Conservation (phyloP, 2,113 vertebrate genomes). For the Equus quagga region DNA sequence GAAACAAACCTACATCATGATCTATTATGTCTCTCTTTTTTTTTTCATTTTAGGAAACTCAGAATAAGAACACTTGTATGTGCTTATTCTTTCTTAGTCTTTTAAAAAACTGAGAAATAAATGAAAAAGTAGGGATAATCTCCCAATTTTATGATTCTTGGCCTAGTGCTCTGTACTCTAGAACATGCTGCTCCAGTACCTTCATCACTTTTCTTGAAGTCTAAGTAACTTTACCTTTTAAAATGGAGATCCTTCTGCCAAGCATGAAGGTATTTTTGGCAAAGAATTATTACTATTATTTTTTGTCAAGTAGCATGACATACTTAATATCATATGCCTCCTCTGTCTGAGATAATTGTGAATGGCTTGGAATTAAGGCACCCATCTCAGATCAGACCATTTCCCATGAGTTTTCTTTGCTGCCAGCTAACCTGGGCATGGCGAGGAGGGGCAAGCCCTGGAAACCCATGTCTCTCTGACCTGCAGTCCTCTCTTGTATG, state of each 20-base stretch:
- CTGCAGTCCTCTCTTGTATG: neutral
- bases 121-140: neutral
- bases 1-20: neutral
- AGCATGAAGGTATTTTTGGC: neutral
- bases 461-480: neutral
- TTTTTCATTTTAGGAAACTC: neutral
- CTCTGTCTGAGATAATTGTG: neutral
- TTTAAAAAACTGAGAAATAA: neutral
- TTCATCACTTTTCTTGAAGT: neutral
- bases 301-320: neutral
- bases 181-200: neutral
- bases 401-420: neutral
- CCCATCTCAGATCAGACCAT: neutral
- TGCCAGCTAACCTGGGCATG: neutral
- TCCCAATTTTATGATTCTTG: neutral
- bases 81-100: neutral
- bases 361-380: slow-evolving; percentile 16
- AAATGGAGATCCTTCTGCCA: neutral
- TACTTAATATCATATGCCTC: neutral
- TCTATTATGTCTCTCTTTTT: neutral
- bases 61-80: neutral
- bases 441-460: neutral
- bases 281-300: neutral
- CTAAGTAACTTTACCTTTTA: neutral
- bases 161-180: neutral